phyloP scores from a whole-genome alignment of 2,888 invertebrate species.

The Eupithecia tripunctaria region DNA sequence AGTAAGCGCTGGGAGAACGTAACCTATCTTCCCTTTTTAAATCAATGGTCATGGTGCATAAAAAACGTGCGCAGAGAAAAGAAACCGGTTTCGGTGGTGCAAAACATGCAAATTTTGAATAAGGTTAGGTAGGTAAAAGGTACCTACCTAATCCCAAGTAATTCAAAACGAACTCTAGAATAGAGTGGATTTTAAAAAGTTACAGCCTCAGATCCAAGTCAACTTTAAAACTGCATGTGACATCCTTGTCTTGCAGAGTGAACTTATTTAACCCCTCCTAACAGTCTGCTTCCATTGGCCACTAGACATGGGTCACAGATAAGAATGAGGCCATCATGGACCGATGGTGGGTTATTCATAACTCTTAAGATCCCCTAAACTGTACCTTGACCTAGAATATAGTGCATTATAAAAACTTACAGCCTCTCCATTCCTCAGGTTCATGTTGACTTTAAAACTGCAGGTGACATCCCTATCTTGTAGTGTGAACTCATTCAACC shows the following conservation, averaged over 20 bases:
- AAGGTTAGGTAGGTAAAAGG: too few species aligned
- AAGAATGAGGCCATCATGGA: slow-evolving; percentile 70
- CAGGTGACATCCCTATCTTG: slow-evolving; percentile 70
- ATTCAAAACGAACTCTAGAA: too few species aligned
- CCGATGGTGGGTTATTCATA: slow-evolving; percentile 47
- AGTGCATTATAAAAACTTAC: slow-evolving; percentile 51
- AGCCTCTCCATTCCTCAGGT: slow-evolving; percentile 51
- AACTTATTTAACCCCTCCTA: slow-evolving; percentile 71
- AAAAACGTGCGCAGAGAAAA: background rate
- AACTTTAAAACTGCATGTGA: slow-evolving; percentile 69
- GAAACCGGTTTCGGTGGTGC: background rate
- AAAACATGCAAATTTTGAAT: background rate
- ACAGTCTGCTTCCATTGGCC: slow-evolving; percentile 60
- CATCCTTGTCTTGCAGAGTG: slow-evolving; percentile 65
- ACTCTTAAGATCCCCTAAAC: too few species aligned
- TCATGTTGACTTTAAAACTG: slow-evolving; percentile 63
- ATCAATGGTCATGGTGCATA: too few species aligned
- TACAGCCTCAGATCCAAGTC: slow-evolving; percentile 59
- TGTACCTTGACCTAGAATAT: too few species aligned
- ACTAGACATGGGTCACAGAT: slow-evolving; percentile 71
- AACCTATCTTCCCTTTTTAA: too few species aligned
- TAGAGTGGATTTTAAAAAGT: slow-evolving; percentile 32
- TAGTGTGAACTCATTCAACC: slow-evolving; percentile 69
- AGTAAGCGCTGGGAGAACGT: too few species aligned
- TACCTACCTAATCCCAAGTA: too few species aligned